phyloP scores from a whole-genome alignment of 2,888 invertebrate genomes.

The Protodeltote pygarga region DNA sequence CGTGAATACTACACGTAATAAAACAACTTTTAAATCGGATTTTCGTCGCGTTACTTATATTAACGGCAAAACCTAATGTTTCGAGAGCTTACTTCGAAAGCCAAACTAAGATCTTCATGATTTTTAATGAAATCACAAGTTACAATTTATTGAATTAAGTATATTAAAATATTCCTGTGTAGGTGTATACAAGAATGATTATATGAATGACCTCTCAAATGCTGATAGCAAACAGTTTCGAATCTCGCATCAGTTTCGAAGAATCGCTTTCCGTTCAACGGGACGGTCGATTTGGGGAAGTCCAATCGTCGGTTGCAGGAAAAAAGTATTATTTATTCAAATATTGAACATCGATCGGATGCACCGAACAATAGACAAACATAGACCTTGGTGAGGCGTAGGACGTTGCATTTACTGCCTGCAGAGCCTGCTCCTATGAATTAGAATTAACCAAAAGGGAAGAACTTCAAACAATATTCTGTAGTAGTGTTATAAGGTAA shows the following conservation, averaged over 20 bases:
- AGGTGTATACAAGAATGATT: conserved; percentile 28
- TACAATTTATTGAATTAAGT: neutral
- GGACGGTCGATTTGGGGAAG: conserved; percentile 58
- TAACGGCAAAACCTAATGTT: no score
- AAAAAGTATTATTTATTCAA: conserved; percentile 57
- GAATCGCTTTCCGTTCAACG: conserved; percentile 75
- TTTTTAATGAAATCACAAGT: neutral
- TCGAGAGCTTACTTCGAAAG: no score
- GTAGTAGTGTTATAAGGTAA: no score
- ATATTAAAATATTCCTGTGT: conserved; percentile 11
- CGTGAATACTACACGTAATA: no score
- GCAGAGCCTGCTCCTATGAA: conserved; percentile 31
- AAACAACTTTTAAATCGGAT: no score
- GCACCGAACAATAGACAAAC: conserved; percentile 37
- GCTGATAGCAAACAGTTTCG: conserved; percentile 63
- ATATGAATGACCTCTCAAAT: conserved; percentile 57
- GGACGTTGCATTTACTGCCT: conserved; percentile 21
- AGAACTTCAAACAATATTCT: no score
- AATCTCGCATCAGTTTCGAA: conserved; percentile 70
- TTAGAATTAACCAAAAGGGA: conserved; percentile 38
- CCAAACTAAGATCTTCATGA: no score
- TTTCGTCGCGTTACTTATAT: no score
- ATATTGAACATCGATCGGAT: conserved; percentile 30
- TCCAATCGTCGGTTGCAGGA: conserved; percentile 62
- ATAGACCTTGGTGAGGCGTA: conserved; percentile 35